Evolutionary conservation across 2,113 vertebrate species (phyloP), one percentile per base, ranked within the genome.

Genomic region (Alaudala cheleensis): DNA sequence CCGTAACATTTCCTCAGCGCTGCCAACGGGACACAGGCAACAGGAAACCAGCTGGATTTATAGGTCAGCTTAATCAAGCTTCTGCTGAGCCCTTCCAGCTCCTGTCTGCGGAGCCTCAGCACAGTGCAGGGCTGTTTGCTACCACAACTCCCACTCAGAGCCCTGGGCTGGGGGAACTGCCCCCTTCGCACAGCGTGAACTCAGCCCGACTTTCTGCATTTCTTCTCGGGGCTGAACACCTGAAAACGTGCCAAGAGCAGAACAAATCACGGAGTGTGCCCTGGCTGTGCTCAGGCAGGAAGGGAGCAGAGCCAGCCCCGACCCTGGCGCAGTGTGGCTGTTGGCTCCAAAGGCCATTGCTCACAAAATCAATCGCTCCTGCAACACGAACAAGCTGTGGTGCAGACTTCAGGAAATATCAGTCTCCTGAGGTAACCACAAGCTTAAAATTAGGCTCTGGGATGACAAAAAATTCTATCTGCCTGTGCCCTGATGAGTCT

Each of bases 361-460:
- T 97, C 90, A 72, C 91, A 96, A 89, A 94, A 91, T 49, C 86
- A 64, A 87, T 61, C 40, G 85, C 95, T 96, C 93, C 95, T 96
- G 92, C 94, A 91, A 90, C 93, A 81, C 89, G 61, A 92, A 80
- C 14, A 91, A 96, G 83, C 96, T 96, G 94, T 45, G 92, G 83
- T 95, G 49, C 82, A 87, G 96, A 89, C 96, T 95, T 49, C 95
- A 97, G 95, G 97, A 97, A 89, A 90, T 88, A 93, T 85, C 91
- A 92, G 94, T 97, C 95, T 97, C 96, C 97, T 96, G 96, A 96
- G 95, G 95, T 94, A 96, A 96, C 81, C 93, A 58, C 85, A 76
- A 69, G 82, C 72, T 97, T 96, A 93, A 93, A 96, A 94, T 92
- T 71, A 93, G 81, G 86, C 90, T 86, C 65, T 86, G 86, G 91